Base-by-base conservation (phyloP, 2,113 vertebrate genomes). In the Oxyura jamaicensis region DNA sequence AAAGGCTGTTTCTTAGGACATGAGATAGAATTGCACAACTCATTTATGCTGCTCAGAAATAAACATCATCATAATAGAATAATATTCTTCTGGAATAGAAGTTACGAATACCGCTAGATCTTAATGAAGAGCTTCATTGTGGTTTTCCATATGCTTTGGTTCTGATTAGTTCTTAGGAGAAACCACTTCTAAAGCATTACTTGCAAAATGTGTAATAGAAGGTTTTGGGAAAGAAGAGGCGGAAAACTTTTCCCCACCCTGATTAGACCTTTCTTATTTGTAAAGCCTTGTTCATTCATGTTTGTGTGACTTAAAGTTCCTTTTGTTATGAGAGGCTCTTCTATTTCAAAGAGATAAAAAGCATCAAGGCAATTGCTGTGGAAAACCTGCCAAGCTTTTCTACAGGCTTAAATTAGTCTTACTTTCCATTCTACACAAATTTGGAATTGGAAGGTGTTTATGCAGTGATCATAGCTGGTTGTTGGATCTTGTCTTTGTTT, bases 261-360 rank as follows among this genome's bases (percentile, higher is more conserved):
- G 66, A 53, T 92, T 13, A 89, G 67, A 67, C 41, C 84, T 50
- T 81, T 86, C 4, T 3, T 66, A 5, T 62, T 77, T 83, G 44
- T 44, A 76, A 56, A 76, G 72, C 85, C 44, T 78, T 19, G 13
- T 74, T 93, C 90, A 28, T 60, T 96, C 94, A 82, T 36, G 10
- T 82, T 33, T 13, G 58, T 60, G 90, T 78, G 83, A 72, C 66
- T 90, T 59, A 8, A 59, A 77, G 80, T 86, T 72, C 86, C 86
- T 89, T 96, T 97, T 95, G 93, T 96, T 90, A 76, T 7, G 2
- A 31, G 76, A 60, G 75, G 56, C 85, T 93, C 85, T 63, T 88
- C 87, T 90, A 11, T 93, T 90, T 88, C 90, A 93, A 75, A 93
- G 90, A 94, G 79, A 96, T 74, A 88, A 97, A 95, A 95, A 93